phyloP scores from a whole-genome alignment of 2,888 invertebrate species.

The Sarcophaga rosellei region DNA sequence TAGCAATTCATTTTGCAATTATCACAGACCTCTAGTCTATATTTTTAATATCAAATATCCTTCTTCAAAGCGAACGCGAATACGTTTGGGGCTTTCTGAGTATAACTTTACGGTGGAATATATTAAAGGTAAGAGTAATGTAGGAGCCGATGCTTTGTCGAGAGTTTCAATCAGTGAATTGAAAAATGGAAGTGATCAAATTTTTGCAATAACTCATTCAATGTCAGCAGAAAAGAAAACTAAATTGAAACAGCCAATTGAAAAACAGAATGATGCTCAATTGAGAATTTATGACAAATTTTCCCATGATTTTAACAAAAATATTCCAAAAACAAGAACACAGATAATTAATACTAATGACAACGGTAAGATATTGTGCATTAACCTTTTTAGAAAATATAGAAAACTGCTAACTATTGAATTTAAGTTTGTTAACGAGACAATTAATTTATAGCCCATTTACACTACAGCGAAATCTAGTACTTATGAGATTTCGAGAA shows the following conservation, averaged over 20 bases:
- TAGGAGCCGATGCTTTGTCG: constrained; percentile 64
- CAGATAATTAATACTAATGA: constrained; percentile 1
- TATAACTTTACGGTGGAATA: constrained; percentile 69
- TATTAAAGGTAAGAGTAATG: constrained; percentile 67
- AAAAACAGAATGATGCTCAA: background rate
- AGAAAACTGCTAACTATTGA: constrained; percentile 24
- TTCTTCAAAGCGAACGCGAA: constrained; percentile 70
- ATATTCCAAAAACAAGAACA: constrained; percentile 35
- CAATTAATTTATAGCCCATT: too few relatives aligned
- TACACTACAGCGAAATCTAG: too few relatives aligned
- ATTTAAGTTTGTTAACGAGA: constrained; percentile 33
- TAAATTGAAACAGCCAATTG: background rate
- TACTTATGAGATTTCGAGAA: too few relatives aligned
- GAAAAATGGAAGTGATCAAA: constrained; percentile 7
- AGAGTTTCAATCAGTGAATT: constrained; percentile 51
- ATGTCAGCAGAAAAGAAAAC: background rate
- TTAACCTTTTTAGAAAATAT: constrained; percentile 44
- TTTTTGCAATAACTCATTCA: constrained; percentile 29
- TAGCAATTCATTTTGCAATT: constrained; percentile 66
- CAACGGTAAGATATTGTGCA: constrained; percentile 1
- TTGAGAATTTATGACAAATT: constrained; percentile 25
- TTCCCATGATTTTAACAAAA: constrained; percentile 11
- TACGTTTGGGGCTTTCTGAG: constrained; percentile 70
- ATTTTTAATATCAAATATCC: constrained; percentile 70
- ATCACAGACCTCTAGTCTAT: constrained; percentile 63